Evolutionary conservation across 2,797 vertebrate species (phyloP).

Genomic region (Cynodonichthys magdalenae): DNA sequence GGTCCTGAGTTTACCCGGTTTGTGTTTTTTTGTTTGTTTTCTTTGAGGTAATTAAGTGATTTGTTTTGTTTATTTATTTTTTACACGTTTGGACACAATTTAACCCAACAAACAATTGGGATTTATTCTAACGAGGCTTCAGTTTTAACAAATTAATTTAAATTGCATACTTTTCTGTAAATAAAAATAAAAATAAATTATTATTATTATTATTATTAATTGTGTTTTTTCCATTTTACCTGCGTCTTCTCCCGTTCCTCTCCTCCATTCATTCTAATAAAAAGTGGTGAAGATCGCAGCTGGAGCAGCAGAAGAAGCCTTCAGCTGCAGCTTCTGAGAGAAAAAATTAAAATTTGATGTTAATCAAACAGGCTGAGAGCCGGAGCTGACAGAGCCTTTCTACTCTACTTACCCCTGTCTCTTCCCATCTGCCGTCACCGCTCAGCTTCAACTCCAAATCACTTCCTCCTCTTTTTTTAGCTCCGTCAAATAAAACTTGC

Average conservation of each 20-base stretch:
- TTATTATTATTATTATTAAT: constrained; percentile 1
- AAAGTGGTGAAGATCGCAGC: no score
- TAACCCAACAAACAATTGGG: constrained; percentile 48
- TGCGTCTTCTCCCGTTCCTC: constrained; percentile 35
- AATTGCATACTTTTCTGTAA: constrained; percentile 24
- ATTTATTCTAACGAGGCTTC: constrained; percentile 65
- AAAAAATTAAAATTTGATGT: constrained; percentile 99
- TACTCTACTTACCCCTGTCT: constrained; percentile 98
- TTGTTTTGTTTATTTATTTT: constrained; percentile 55
- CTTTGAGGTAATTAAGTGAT: constrained; percentile 76
- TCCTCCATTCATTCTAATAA: no score
- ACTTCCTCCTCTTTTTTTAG: constrained; percentile 63
- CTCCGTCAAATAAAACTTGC: constrained; percentile 66
- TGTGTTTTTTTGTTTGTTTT: constrained; percentile 63
- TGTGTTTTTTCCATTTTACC: constrained; percentile 22
- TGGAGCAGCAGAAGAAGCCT: constrained; percentile 75
- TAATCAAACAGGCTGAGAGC: constrained; percentile 94
- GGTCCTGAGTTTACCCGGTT: constrained; percentile 57
- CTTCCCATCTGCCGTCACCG: constrained; percentile 90
- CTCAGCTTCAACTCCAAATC: constrained; percentile 69
- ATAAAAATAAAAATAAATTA: neutral
- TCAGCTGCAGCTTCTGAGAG: constrained; percentile 88
- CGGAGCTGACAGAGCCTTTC: constrained; percentile 98
- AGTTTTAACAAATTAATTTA: constrained; percentile 38
- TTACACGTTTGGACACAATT: constrained; percentile 55